These are phyloP conservation scores for Mycteria americana DNA, from an alignment of 2,797 vertebrate genomes.

Conservation along the genomic window DNA sequence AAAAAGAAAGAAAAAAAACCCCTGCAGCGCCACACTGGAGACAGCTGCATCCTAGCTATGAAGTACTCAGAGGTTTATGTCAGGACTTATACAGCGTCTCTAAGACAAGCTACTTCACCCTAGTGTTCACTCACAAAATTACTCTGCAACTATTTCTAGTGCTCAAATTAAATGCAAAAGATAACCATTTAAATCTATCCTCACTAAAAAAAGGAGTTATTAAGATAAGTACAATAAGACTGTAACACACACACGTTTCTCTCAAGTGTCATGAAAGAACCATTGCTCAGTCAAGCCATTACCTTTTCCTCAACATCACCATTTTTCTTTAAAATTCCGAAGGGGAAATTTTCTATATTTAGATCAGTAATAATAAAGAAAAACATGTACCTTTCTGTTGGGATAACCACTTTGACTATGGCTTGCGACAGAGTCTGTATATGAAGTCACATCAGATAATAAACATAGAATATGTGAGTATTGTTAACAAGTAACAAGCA, in stretches of 20 bases:
- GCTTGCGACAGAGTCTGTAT: slow-evolving; percentile 99
- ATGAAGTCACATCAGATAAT: slow-evolving; percentile 99
- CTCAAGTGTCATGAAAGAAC: slow-evolving; percentile 72
- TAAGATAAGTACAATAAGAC: neutral
- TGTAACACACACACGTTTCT: slow-evolving; percentile 25
- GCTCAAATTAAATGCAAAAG: neutral
- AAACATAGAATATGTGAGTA: slow-evolving; percentile 99
- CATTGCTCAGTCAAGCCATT: slow-evolving; percentile 95
- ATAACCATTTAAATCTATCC: neutral
- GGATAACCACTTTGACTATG: slow-evolving; percentile 99
- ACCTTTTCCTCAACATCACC: slow-evolving; percentile 81
- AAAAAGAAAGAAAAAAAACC: rapidly evolving
- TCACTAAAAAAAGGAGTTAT: neutral
- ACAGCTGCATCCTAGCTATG: neutral
- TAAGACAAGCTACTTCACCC: neutral
- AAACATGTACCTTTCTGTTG: slow-evolving; percentile 99
- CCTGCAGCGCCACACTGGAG: neutral
- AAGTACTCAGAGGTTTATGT: neutral
- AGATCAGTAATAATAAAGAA: slow-evolving; percentile 99
- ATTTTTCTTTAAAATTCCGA: slow-evolving; percentile 83
- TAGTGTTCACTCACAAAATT: slow-evolving; percentile 6
- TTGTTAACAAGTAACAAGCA: slow-evolving; percentile 99
- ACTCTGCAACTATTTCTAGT: neutral
- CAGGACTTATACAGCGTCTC: neutral
- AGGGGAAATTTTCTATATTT: slow-evolving; percentile 96